phyloP scores from a whole-genome alignment of 2,797 vertebrate species.

The Argyrosomus regius region DNA sequence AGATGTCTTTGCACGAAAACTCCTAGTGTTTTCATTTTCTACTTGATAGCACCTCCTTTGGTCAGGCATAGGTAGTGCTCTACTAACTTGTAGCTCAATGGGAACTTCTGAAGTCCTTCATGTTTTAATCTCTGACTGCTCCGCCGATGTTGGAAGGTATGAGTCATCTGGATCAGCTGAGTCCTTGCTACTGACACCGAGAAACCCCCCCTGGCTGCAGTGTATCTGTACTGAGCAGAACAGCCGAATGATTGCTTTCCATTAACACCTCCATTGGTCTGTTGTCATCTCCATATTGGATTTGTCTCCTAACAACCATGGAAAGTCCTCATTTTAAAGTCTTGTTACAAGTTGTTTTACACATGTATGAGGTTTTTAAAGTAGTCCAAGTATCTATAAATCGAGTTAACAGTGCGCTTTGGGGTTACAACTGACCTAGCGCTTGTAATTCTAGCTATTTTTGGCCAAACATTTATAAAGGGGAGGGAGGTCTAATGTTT shows the following conservation, averaged over 20 bases:
- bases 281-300: neutral
- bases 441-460: constrained; percentile 64
- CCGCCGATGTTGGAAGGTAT: constrained; percentile 68
- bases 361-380: constrained; percentile 6
- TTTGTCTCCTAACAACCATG: neutral
- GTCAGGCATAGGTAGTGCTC: constrained; percentile 8
- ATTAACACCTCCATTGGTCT: constrained; percentile 9
- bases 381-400: neutral
- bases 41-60: constrained; percentile 40
- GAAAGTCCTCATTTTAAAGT: constrained; percentile 2
- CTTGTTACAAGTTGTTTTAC: constrained; percentile 3
- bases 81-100: neutral
- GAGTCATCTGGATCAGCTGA: constrained; percentile 63
- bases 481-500: constrained; percentile 69
- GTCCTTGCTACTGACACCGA: constrained; percentile 22
- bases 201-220: constrained; percentile 10
- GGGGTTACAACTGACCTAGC: constrained; percentile 1
- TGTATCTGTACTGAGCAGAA: constrained; percentile 4
- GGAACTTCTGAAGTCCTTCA: constrained; percentile 13
- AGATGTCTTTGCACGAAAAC: neutral
- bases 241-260: constrained; percentile 23
- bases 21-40: neutral
- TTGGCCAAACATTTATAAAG: constrained; percentile 59
- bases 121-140: constrained; percentile 57
- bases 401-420: constrained; percentile 8